Evolutionary conservation across 2,888 invertebrate genomes (phyloP), one percentile per base, ranked within the genome.

Genomic region (Stenodera caucasica): DNA sequence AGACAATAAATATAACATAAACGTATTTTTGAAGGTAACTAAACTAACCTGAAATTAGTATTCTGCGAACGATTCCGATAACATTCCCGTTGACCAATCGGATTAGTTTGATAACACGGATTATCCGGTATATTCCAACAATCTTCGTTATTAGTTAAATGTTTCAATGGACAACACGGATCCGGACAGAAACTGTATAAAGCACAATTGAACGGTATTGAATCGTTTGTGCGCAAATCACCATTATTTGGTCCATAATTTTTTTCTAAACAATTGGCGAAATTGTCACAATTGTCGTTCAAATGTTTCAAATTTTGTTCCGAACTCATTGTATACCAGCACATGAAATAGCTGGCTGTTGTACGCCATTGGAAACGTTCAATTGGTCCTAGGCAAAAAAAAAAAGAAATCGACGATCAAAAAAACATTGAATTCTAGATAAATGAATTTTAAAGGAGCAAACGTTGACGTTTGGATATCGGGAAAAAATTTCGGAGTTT

Each of bases 121-220:
- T 86, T 87, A 15, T 69, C 70, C 40, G 67, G 66, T 55, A 74
- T 76, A 33, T 81, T 72, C 71, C 78, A 76, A 72, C 87, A 88
- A 52, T 82, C 76, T 9, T 75, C 75, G 58, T 75, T 66, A 18
- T 76, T 70, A 18, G 74, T 68, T 11, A 85, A 72, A 69, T 83
- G 82, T 68, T 81, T 84, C 58, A 81, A 70, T 15, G 85, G 82
- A 70, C 88, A 88, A 70, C 88, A 88, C 7, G 84, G 84, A 74
- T 88, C 87, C 7, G 88, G 88, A 75, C 88, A 88, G 77, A 88
- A 88, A 72, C 88, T 87, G 70, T 87, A 86, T 63, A 81, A 71
- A 9, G 88, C 86, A 74, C 88, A 89, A 49, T 80, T 80, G 75
- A 84, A 88, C 1, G 84, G 80, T 51, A 77, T 68, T 50, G 75